Base-by-base conservation (phyloP, 2,888 invertebrate species). In the Ochropleura plecta region DNA sequence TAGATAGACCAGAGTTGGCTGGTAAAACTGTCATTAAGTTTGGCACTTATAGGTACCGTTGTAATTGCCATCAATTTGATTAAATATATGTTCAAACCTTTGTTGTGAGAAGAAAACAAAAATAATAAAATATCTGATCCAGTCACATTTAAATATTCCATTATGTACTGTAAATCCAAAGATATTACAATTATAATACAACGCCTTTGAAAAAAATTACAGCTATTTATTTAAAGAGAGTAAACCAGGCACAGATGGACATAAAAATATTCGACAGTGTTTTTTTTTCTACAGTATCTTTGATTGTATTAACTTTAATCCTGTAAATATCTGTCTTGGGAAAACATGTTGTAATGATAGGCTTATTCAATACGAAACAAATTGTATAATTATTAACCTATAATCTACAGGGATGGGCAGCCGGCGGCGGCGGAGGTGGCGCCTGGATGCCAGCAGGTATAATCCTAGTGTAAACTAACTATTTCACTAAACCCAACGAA, bases 401-500 rank as follows among this genome's bases (percentile, higher is more conserved):
- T 30, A 30, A 1, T 91, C 90, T 77, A n/a, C 87, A 97, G 92
- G 96, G 96, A 4, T 97, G 96, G 91, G 93, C 95, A 16, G 93
- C 96, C 0, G 93, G 95, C 55, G 95, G 96, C 0, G 95, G 94
- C 0, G 94, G 95, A 2, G 96, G 97, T 0, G 95, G 97, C 0
- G 92, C 93, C 5, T 96, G 97, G 91, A 96, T 96, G 90, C 95
- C 96, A 80, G 95, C 95, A 95, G 95, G 95, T 96, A 95, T 94
- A 88, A 90, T 94, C 77, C 92, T 93, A 86, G 86, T 95, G 87
- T 92, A 90, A 90, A 71, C 66, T 76, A 78, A 73, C 51, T 48
- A 46, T 67, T 12, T 46, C 51, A 42, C 69, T 59, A 76, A 77
- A 73, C 49, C 64, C 73, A 80, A 79, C 81, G 80, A 71, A 79